Evolutionary conservation across 2,797 vertebrate genomes (phyloP).

Genomic region (Buceros bicornis): DNA sequence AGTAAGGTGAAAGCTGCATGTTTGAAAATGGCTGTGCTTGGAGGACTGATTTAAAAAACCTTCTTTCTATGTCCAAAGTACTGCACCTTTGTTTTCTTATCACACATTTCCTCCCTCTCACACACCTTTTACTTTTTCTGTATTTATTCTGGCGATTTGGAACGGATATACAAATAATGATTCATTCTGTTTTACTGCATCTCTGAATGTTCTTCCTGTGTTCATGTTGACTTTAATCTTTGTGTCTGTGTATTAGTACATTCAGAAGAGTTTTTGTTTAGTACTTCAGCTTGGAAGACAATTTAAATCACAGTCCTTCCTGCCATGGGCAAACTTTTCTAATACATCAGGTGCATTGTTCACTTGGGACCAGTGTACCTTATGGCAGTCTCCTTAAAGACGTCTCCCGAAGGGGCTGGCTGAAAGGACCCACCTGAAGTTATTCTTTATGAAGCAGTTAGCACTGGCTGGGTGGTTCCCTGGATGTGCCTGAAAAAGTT

Average conservation of each 20-base stretch:
- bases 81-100: not conserved
- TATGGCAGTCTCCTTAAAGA: not conserved
- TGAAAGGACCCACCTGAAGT: not conserved
- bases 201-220: not conserved
- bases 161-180: not conserved
- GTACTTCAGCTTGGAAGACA: not conserved
- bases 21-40: not conserved
- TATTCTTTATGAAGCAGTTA: not conserved
- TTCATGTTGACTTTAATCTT: not conserved
- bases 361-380: not conserved
- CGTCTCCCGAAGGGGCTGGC: accelerated
- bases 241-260: not conserved
- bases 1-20: not conserved
- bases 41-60: not conserved
- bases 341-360: not conserved
- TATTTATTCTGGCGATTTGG: not conserved
- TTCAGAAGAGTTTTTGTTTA: not conserved
- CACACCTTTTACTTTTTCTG: not conserved
- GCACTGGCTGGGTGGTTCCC: not conserved
- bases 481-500: not conserved
- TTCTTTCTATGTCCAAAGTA: not conserved
- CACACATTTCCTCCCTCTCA: accelerated
- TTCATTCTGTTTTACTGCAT: not conserved
- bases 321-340: not conserved
- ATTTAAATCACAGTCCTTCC: not conserved